Conservation (phyloP, 2,888 invertebrate species). For the Agapostemon virescens region DNA sequence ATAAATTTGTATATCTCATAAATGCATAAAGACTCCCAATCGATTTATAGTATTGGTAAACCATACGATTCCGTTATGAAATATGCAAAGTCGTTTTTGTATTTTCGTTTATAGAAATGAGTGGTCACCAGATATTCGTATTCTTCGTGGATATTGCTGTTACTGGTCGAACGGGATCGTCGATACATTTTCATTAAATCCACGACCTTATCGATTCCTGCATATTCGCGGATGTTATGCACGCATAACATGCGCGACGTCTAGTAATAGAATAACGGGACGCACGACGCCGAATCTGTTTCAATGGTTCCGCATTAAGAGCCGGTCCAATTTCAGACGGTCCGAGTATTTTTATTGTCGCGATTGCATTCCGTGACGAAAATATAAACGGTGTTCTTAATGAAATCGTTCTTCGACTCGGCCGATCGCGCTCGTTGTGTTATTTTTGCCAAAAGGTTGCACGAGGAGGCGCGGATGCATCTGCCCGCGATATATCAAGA, state of each 20-base stretch:
- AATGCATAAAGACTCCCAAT: neutral
- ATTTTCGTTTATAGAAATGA: neutral
- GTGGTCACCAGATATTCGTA: too few species aligned
- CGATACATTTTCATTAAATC: neutral
- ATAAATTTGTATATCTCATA: neutral
- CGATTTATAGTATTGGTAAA: neutral
- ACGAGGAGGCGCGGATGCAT: constrained; percentile 63
- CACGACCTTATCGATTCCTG: neutral
- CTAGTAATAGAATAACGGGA: neutral
- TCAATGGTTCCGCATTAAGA: neutral
- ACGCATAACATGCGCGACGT: neutral
- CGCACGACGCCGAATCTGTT: neutral
- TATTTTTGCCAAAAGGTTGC: constrained; percentile 65
- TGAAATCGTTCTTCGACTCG: constrained; percentile 46
- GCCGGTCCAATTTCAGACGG: neutral
- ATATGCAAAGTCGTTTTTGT: neutral
- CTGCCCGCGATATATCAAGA: constrained; percentile 74
- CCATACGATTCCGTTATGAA: neutral
- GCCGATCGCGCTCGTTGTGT: constrained; percentile 45
- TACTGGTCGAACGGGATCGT: too few species aligned
- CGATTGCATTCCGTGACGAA: neutral
- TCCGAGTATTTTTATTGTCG: constrained; percentile 15
- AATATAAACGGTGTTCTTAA: constrained; percentile 44
- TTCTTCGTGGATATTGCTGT: too few species aligned
- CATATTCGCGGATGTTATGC: neutral